Evolutionary conservation across 2,797 vertebrate species (phyloP), one percentile per base, ranked within the genome.

Genomic region (Pseudochaenichthys georgianus): DNA sequence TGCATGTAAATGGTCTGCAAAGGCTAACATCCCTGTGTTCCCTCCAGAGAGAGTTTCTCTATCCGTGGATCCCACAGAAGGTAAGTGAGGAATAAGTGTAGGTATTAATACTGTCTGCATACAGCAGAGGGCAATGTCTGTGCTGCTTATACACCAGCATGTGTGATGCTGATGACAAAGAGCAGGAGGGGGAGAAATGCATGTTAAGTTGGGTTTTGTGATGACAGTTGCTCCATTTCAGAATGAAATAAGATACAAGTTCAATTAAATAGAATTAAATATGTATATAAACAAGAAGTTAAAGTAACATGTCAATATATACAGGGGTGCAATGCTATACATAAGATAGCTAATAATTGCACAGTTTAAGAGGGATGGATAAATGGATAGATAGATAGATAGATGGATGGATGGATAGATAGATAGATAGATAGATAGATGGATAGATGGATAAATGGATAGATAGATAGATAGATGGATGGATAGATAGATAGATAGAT

Each of bases 101-200:
- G 46, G 16, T 19, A 28, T 15, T 47, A 9, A 31, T 41, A 23
- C 64, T 17, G 12, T 1, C 4, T 28, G 0, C 12, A 46, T 5
- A 43, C 88, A 87, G 81, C 61, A 87, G 83, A 75, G 87, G 83
- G 83, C 73, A 60, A 55, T 28, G 61, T 82, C 70, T 73, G 61
- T 70, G 28, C 69, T 62, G 15, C 28, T n/a, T 11, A 0, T 7
- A 9, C 55, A 61, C 10, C n/a, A 23, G 4, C 41, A 3, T 17
- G 38, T 5, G n/a, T 31, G 47, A 9, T n/a, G 45, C 53, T 60
- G 58, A 58, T 53, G 54, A 42, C 8, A 38, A 1, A 9, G 9
- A 60, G 9, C 59, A 13, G 61, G 16, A 41, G 28, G 28, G 28
- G 28, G 28, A 28, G 28, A 28, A 4, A 28, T 28, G 4, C 28